These are phyloP conservation scores for Premnoplex brunnescens DNA, from an alignment of 2,797 vertebrate species.

Conservation along the genomic window DNA sequence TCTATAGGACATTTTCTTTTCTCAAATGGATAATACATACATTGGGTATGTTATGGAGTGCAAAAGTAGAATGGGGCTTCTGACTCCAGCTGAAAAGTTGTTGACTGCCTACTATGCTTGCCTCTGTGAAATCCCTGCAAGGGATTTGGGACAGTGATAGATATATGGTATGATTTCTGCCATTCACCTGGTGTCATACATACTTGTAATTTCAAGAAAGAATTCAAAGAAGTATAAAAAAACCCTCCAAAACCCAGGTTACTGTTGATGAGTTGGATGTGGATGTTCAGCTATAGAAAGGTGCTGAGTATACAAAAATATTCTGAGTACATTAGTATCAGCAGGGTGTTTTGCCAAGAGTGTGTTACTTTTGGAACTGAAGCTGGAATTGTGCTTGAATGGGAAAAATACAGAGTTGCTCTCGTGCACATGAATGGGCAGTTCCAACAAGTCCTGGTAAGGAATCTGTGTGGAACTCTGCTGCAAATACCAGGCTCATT, in stretches of 20 bases:
- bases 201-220: background rate
- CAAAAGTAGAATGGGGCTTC: background rate
- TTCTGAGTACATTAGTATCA: background rate
- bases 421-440: background rate
- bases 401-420: background rate
- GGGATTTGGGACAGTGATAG: background rate
- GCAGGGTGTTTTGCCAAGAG: background rate
- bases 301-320: background rate
- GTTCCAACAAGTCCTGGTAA: background rate
- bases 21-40: background rate
- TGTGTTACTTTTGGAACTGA: background rate
- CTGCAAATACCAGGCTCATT: background rate
- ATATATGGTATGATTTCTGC: background rate
- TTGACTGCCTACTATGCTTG: accelerated
- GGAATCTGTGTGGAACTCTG: background rate
- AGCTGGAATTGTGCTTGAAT: background rate
- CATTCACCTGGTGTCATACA: background rate
- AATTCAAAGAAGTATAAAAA: background rate
- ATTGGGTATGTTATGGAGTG: background rate
- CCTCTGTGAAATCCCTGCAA: background rate
- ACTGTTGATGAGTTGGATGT: background rate
- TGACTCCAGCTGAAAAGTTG: background rate
- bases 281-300: background rate
- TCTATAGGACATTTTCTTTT: background rate
- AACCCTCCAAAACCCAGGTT: background rate